Evolutionary conservation across 2,113 vertebrate genomes (phyloP), one percentile per base, ranked within the genome.

Genomic region (Onychorhynchus coronatus): DNA sequence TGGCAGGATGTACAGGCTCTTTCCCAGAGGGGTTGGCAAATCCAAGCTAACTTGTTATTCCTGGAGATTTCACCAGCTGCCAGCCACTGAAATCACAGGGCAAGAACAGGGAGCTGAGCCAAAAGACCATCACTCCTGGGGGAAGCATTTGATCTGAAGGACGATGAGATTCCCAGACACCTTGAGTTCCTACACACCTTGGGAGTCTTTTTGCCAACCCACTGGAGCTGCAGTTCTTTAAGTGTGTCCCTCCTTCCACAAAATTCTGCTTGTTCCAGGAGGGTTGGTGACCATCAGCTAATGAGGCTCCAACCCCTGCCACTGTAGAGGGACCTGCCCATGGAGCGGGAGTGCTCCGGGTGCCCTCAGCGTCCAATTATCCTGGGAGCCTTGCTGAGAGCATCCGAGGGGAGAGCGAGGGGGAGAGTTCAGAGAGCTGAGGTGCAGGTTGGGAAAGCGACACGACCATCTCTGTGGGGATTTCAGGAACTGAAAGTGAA

Each of bases 21-120:
- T 25, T 30, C 61, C 35, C 39, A 9, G 52, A 44, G 27, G 3
- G 0, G 0, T 4, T 50, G 68, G n/a, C 62, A 82, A 72, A 72
- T n/a, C 22, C 53, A 27, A 52, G 31, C 2, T 21, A 53, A 19
- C 19, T 27, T 6, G 11, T 77, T 53, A 71, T 75, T 77, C 70
- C 35, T 0, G 0, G 78, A 37, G 52, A 53, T 0, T 0, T 17
- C 0, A 1, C 15, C 3, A 2, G 24, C 62, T 68, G 53, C 39
- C 85, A 90, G 75, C 46, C 31, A 16, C 2, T 2, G 10, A 30
- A 72, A 63, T 52, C 55, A 52, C 8, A 14, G 66, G 35, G 35
- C 71, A 85, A 23, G 41, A 59, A 41, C 39, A 75, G 37, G 62
- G 75, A 93, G 19, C 61, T 1, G 1, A 0, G 8, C 15, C 30